Conservation (phyloP, 2,113 vertebrate species). For the Oncorhynchus clarkii region DNA sequence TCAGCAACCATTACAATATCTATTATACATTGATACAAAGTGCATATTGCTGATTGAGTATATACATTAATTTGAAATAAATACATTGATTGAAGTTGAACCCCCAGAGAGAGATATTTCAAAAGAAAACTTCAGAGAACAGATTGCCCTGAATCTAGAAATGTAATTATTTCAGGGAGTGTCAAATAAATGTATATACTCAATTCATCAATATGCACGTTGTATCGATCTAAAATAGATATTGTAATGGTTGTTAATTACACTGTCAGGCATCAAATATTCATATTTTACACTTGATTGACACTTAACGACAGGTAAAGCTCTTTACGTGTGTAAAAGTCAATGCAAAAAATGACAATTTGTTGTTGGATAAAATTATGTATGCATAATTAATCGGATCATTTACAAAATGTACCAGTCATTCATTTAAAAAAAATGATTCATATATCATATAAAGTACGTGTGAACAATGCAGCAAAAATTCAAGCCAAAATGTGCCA, state of each 20-base stretch:
- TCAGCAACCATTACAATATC: too few relatives aligned
- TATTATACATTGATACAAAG: too few relatives aligned
- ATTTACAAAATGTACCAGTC: too few relatives aligned
- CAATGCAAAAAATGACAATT: background rate
- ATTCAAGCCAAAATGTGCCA: too few relatives aligned
- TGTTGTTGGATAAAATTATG: too few relatives aligned
- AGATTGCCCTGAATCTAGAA: conserved; percentile 5
- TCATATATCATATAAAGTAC: too few relatives aligned
- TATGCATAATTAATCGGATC: too few relatives aligned
- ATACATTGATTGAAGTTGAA: conserved; percentile 8
- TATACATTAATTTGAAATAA: too few relatives aligned
- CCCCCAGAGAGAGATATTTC: conserved; percentile 20
- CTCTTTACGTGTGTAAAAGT: background rate
- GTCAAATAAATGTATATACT: conserved; percentile 23
- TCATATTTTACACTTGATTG: background rate
- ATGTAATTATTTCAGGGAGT: conserved; percentile 22
- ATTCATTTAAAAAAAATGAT: too few relatives aligned
- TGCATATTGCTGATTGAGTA: too few relatives aligned
- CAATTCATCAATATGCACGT: conserved; percentile 3
- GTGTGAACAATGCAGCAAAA: too few relatives aligned
- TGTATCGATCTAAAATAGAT: conserved; percentile 6
- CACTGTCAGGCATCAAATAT: background rate
- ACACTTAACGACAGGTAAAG: background rate
- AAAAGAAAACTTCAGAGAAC: background rate
- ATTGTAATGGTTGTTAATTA: conserved; percentile 1